A percentile compares a stretch with the other conserved stretches of the same genome.
phyloP scores from a whole-genome alignment of 2,113 vertebrate genomes.

The Silurus asotus region DNA sequence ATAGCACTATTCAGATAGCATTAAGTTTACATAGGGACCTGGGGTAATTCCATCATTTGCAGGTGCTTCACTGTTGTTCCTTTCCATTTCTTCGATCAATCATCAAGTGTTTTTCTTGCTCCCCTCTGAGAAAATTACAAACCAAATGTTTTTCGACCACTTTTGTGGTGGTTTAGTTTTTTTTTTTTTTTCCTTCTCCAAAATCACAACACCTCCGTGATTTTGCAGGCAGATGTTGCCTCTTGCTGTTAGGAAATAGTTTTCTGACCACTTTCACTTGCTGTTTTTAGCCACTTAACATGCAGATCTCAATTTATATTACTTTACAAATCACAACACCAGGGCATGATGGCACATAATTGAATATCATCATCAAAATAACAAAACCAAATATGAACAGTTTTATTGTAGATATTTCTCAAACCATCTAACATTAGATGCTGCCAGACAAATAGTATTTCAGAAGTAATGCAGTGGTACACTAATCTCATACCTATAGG shows the following conservation, averaged over 20 bases:
- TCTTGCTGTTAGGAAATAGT: not conserved
- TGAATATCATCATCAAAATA: too few relatives aligned
- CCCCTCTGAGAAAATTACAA: not conserved
- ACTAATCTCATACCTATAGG: not conserved
- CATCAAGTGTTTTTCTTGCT: not conserved
- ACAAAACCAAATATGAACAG: not conserved
- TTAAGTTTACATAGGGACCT: not conserved
- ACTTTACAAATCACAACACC: not conserved
- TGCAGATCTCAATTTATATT: not conserved
- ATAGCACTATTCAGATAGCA: not conserved
- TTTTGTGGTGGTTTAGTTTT: not conserved
- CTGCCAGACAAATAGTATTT: not conserved
- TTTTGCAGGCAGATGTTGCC: not conserved
- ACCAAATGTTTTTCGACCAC: not conserved
- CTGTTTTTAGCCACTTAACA: not conserved
- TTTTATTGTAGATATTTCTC: not conserved
- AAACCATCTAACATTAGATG: not conserved
- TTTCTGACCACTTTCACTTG: not conserved
- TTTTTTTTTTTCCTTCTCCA: not conserved
- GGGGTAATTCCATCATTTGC: not conserved
- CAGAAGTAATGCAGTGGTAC: not conserved
- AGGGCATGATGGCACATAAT: not conserved
- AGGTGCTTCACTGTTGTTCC: not conserved
- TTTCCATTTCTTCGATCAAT: not conserved
- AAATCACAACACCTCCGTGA: not conserved